Percentiles rank a stretch among this genome's conserved stretches.
These are phyloP conservation scores for Monoplex corrugatus DNA, from an alignment of 2,888 invertebrate species.

Conservation along the genomic window DNA sequence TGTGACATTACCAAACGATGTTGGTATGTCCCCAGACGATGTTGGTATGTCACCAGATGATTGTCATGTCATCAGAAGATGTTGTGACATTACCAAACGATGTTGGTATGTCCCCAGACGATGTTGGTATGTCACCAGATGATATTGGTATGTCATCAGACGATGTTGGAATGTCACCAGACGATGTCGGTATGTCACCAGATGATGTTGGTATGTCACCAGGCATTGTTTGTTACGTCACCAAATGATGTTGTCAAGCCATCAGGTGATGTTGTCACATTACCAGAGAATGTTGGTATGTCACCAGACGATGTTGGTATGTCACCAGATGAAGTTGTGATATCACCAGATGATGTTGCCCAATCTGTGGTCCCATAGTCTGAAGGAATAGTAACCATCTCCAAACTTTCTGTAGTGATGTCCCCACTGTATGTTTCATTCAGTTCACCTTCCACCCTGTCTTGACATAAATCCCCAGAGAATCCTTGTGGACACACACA, in stretches of 20 bases:
- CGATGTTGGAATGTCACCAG: too few species aligned
- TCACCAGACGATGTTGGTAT: background rate
- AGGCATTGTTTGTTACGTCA: background rate
- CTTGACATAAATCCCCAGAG: too few species aligned
- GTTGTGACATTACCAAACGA: background rate
- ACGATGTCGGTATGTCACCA: too few species aligned
- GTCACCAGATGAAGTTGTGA: background rate
- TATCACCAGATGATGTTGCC: background rate
- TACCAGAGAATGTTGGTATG: background rate
- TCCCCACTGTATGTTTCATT: background rate
- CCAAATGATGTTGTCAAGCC: background rate
- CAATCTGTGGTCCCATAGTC: too few species aligned
- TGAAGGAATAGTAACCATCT: background rate
- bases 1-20: background rate
- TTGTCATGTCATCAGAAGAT: too few species aligned
- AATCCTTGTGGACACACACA: background rate
- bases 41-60: too few species aligned
- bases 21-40: background rate
- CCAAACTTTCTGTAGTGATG: background rate
- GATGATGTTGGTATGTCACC: background rate
- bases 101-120: background rate
- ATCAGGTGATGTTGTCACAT: background rate
- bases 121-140: too few species aligned
- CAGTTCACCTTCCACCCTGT: background rate
- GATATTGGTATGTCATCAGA: too few species aligned